phyloP scores from a whole-genome alignment of 2,888 invertebrate genomes.

The Blastobasis lacticolella region DNA sequence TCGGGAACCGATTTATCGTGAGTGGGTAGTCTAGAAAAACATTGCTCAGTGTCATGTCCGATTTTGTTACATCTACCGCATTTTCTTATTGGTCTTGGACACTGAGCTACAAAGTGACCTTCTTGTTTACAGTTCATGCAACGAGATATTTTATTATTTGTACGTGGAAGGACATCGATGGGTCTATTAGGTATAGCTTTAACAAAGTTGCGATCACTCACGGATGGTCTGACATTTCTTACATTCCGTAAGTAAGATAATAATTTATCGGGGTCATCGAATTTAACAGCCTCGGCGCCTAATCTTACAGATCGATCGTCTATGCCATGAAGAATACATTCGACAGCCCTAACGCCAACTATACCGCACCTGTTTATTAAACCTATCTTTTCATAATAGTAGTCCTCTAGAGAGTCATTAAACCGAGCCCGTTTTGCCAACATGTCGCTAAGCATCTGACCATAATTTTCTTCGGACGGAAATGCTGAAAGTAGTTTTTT shows the following conservation, averaged over 20 bases:
- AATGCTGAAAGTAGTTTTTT: constrained; percentile 9
- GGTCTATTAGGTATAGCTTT: neutral
- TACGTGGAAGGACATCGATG: neutral
- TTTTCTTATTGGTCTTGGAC: constrained; percentile 3
- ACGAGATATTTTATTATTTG: neutral
- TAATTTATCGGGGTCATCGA: constrained; percentile 10
- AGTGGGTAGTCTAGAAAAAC: neutral
- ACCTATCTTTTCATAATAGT: constrained; percentile 11
- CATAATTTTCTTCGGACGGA: constrained; percentile 7
- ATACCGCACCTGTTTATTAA: constrained; percentile 10
- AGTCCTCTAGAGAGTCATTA: constrained; percentile 9
- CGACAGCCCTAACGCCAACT: constrained; percentile 6
- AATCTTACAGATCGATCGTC: constrained; percentile 3
- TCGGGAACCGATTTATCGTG: neutral
- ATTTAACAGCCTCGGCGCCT: constrained; percentile 12
- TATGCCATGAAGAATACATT: constrained; percentile 11
- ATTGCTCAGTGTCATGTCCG: constrained; percentile 2
- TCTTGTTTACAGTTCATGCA: constrained; percentile 4
- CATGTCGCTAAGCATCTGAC: constrained; percentile 10
- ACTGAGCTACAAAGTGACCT: constrained; percentile 2
- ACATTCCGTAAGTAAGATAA: constrained; percentile 10
- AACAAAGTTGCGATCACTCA: neutral
- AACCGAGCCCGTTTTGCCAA: constrained; percentile 6
- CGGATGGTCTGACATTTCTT: constrained; percentile 1
- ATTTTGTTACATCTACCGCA: constrained; percentile 4